These are phyloP conservation scores for Engraulis encrasicolus DNA, from an alignment of 2,113 vertebrate species.

Conservation along the genomic window DNA sequence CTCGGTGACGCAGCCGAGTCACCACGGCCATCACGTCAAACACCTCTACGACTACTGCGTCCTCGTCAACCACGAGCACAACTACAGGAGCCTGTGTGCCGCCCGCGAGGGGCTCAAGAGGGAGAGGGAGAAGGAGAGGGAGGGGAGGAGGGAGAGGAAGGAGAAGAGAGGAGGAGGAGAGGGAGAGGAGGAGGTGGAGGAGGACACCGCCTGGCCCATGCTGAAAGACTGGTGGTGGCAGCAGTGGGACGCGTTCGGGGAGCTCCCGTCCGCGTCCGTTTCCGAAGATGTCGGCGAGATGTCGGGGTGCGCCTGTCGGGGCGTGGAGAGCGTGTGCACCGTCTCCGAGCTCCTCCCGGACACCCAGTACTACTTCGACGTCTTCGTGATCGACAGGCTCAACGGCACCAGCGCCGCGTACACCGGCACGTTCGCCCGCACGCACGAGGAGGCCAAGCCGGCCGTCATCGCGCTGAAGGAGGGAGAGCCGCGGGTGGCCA, in stretches of 20 bases:
- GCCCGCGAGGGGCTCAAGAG: conserved; percentile 64
- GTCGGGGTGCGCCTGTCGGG: conserved; percentile 79
- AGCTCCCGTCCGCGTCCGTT: conserved; percentile 43
- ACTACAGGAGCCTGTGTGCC: conserved; percentile 84
- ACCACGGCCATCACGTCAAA: conserved; percentile 36
- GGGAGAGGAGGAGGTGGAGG: conserved; percentile 57
- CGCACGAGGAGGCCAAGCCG: conserved; percentile 78
- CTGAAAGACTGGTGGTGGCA: conserved; percentile 76
- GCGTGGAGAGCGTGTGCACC: conserved; percentile 81
- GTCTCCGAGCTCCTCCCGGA: conserved; percentile 80
- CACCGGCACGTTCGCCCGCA: conserved; percentile 79
- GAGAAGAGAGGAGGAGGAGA: conserved; percentile 50
- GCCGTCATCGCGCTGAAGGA: conserved; percentile 76
- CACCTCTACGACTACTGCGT: conserved; percentile 83
- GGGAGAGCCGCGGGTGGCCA: conserved; percentile 79
- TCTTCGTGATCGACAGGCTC: conserved; percentile 81
- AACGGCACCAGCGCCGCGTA: conserved; percentile 82
- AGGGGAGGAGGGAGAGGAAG: conserved; percentile 55
- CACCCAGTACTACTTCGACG: conserved; percentile 86
- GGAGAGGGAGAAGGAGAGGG: conserved; percentile 48
- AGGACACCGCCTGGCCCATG: conserved; percentile 63
- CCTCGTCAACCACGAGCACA: conserved; percentile 81
- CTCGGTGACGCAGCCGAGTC: conserved; percentile 64
- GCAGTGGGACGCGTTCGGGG: conserved; percentile 65
- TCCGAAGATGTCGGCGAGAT: conserved; percentile 61